Evolutionary conservation across 2,797 vertebrate genomes (phyloP), one percentile per base, ranked within the genome.

Genomic region (Chanos chanos): DNA sequence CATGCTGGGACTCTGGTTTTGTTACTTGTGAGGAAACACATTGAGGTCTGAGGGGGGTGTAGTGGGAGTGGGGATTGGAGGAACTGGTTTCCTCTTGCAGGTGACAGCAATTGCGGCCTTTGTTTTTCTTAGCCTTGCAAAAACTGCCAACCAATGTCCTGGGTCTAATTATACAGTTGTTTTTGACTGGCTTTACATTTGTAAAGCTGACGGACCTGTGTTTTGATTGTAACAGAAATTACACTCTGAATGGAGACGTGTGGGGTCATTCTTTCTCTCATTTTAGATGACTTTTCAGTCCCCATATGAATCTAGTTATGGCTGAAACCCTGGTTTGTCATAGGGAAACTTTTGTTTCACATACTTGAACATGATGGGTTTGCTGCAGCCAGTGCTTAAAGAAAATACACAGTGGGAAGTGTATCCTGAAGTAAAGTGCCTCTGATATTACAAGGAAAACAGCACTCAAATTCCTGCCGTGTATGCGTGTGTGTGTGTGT

Each of bases 271-370:
- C 39, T 48, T 16, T 45, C 4, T 31, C 4, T 33, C 8, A 7
- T 9, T 41, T 21, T 27, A 15, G n/a, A 9, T 27, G 36, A 30
- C 30, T 55, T 44, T 27, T 4, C 21, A 34, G 37, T 33, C 47
- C 61, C 76, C 83, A 87, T 78, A 79, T 85, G 83, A 81, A 74
- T 83, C 71, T 74, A 77, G 79, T 85, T 86, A 86, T 84, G 78
- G 68, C 61, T 10, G 68, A 74, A 66, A 77, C 73, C 70, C 50
- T 53, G 72, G 57, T 81, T 81, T 66, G 56, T 74, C 76, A 83
- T 76, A 81, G 64, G 60, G 76, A 74, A 80, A 82, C 75, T 78
- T 80, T 77, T 73, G 75, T 79, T 81, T 77, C 79, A 80, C 78
- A 70, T 85, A 84, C 74, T 81, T 77, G 61, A 82, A 83, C 73